phyloP scores from a whole-genome alignment of 92 coral and sea anemone species.

The Siderastrea radians region DNA sequence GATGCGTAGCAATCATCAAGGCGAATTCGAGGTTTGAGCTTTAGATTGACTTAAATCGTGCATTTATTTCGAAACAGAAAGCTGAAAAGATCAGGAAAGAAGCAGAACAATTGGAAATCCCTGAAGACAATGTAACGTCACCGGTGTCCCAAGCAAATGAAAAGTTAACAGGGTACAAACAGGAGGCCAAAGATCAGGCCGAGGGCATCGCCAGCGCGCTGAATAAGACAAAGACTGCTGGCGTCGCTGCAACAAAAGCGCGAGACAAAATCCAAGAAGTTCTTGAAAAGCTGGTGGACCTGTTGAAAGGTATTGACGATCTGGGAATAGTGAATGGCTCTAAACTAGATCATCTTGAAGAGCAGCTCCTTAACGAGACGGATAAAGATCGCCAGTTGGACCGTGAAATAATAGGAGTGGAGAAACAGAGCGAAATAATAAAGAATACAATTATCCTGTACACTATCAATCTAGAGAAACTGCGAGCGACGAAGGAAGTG shows the following conservation, averaged over 20 bases:
- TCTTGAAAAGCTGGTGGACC: conserved; percentile 61
- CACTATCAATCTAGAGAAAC: conserved; percentile 72
- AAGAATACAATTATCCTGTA: conserved; percentile 64
- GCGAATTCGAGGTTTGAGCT: too few species aligned
- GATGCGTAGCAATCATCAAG: too few species aligned
- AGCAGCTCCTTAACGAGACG: conserved; percentile 50
- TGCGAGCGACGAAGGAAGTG: conserved; percentile 53
- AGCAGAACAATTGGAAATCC: conserved; percentile 73
- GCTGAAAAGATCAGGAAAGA: conserved; percentile 75
- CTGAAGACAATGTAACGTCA: conserved; percentile 82
- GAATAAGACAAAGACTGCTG: conserved; percentile 64
- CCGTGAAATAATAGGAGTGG: conserved; percentile 47
- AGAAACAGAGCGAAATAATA: conserved; percentile 50
- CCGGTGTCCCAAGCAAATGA: conserved; percentile 70
- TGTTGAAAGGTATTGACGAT: conserved; percentile 75
- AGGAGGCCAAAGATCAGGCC: conserved; percentile 51
- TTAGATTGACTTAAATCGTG: too few species aligned
- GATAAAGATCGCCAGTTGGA: conserved; percentile 24
- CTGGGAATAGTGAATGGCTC: conserved; percentile 61
- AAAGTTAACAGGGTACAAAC: conserved; percentile 43
- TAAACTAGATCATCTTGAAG: conserved; percentile 61
- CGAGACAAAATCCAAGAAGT: conserved; percentile 78
- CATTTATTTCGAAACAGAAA: conserved; percentile 63
- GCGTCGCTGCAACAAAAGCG: conserved; percentile 64
- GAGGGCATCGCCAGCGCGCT: conserved; percentile 63